Percentiles rank a stretch among this genome's conserved stretches.
phyloP scores from a whole-genome alignment of 2,113 vertebrate genomes.

The Romanogobio albipinnatus region DNA sequence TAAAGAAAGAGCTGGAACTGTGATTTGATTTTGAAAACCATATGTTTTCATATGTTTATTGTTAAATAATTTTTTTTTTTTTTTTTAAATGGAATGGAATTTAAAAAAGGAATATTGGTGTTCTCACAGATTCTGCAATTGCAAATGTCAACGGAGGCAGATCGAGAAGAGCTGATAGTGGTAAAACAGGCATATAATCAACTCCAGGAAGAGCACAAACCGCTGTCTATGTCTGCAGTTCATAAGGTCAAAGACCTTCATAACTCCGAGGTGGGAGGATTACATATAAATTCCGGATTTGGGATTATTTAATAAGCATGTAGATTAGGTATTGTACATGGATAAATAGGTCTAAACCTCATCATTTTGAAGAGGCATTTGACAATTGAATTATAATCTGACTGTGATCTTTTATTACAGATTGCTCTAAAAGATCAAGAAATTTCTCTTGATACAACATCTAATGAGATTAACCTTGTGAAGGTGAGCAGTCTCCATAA shows the following conservation, averaged over 20 bases:
- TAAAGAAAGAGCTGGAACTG: background rate
- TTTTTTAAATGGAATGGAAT: background rate
- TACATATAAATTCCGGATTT: background rate
- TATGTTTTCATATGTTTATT: background rate
- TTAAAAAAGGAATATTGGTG: conserved; percentile 24
- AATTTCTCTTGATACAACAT: background rate
- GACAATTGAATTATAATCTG: background rate
- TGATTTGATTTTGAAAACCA: background rate
- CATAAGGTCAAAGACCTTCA: conserved; percentile 58
- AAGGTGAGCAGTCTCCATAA: conserved; percentile 11
- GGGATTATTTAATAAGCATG: background rate
- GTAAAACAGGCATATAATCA: conserved; percentile 68
- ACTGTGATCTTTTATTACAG: conserved; percentile 19
- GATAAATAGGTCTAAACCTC: background rate
- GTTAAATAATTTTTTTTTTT: background rate
- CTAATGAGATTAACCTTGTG: conserved; percentile 21
- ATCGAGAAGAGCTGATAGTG: conserved; percentile 72
- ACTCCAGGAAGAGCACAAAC: conserved; percentile 66
- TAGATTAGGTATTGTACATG: background rate
- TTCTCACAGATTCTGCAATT: conserved; percentile 72
- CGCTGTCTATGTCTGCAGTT: conserved; percentile 60
- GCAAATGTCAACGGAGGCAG: conserved; percentile 66
- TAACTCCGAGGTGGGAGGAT: conserved; percentile 67
- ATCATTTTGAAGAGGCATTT: background rate
- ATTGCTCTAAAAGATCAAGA: background rate